phyloP scores from a whole-genome alignment of 2,888 invertebrate species.

The Drosophila cognata region DNA sequence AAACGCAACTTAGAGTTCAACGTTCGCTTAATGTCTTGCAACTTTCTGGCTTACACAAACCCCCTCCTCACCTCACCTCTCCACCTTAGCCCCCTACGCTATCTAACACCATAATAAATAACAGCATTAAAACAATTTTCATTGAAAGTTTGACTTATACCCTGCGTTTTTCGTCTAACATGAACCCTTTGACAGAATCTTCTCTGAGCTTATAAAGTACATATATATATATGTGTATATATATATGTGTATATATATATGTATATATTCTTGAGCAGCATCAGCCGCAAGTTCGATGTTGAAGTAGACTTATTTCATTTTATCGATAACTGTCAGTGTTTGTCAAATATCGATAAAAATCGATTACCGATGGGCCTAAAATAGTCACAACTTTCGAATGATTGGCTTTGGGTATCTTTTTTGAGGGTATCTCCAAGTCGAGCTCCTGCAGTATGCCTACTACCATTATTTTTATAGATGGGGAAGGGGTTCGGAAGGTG shows the following conservation, averaged over 20 bases:
- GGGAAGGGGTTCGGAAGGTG: background rate
- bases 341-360: background rate
- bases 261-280: background rate
- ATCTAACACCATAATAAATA: constrained; percentile 30
- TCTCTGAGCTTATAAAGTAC: background rate
- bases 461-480: background rate
- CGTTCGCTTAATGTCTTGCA: constrained; percentile 22
- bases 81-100: background rate
- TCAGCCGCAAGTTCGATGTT: background rate
- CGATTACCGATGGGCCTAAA: background rate
- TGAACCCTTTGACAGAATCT: background rate
- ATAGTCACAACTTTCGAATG: background rate
- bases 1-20: constrained; percentile 6
- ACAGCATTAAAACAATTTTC: constrained; percentile 28
- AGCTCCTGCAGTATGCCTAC: background rate
- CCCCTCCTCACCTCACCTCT: background rate
- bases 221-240: background rate
- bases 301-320: background rate
- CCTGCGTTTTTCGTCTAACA: constrained; percentile 6
- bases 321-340: background rate
- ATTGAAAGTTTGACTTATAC: constrained; percentile 24
- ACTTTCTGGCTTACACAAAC: background rate
- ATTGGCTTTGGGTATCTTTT: background rate
- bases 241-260: background rate
- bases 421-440: background rate